These are phyloP conservation scores for Micropterix aruncella DNA, from an alignment of 2,888 invertebrate species.

Conservation along the genomic window DNA sequence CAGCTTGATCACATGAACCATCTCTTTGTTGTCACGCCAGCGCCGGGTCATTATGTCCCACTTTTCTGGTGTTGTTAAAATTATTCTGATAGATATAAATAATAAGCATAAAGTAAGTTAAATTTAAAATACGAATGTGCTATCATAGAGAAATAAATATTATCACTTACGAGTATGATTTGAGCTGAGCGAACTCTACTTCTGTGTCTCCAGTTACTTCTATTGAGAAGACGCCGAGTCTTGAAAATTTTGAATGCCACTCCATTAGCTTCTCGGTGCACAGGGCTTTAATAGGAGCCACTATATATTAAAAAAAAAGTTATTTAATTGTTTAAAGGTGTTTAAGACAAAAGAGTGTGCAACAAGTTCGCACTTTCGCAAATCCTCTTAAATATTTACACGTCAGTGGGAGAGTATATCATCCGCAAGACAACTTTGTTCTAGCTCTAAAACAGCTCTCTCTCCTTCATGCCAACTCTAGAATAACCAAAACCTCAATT, in stretches of 20 bases:
- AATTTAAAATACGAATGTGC: no score
- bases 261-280: conserved; percentile 58
- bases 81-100: conserved; percentile 35
- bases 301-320: conserved; percentile 22
- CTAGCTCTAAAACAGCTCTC: no score
- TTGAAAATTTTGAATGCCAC: conserved; percentile 57
- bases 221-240: conserved; percentile 45
- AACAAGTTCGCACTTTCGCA: neutral
- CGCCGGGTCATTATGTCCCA: conserved; percentile 69
- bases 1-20: conserved; percentile 48
- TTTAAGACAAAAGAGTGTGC: neutral
- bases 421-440: no score
- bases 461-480: no score
- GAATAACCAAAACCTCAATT: no score
- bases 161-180: conserved; percentile 26
- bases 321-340: conserved; percentile 5
- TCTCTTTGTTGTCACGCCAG: conserved; percentile 50
- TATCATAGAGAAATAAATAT: no score
- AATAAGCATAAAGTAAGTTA: conserved; percentile 6
- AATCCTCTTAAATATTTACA: no score
- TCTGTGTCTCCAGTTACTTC: conserved; percentile 71
- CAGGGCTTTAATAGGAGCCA: conserved; percentile 70
- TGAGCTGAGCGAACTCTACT: conserved; percentile 38
- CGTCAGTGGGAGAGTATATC: no score
- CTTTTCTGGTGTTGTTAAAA: conserved; percentile 75